These are phyloP conservation scores for Phymastichus coffea DNA, from an alignment of 1,140 invertebrate species.

Conservation along the genomic window DNA sequence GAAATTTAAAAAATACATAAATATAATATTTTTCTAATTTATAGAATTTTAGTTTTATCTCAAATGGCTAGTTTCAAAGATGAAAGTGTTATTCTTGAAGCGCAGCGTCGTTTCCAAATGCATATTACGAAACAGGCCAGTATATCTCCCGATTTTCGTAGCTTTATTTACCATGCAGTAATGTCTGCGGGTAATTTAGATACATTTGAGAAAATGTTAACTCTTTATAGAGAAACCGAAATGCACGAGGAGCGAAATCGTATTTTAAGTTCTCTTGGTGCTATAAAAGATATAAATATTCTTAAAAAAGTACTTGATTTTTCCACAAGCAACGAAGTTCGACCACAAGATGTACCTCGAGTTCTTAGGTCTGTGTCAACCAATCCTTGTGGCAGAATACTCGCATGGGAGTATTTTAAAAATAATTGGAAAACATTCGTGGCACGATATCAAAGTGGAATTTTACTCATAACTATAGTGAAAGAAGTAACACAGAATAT, in stretches of 20 bases:
- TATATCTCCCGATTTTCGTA: conserved; percentile 64
- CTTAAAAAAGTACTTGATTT: conserved; percentile 63
- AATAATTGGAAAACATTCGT: conserved; percentile 76
- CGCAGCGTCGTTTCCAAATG: conserved; percentile 55
- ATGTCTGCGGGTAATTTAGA: conserved; percentile 56
- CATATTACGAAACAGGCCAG: conserved; percentile 50
- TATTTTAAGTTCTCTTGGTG: conserved; percentile 59
- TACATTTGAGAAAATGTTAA: conserved; percentile 60
- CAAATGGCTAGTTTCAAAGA: conserved; percentile 53
- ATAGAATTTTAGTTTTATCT: conserved; percentile 55
- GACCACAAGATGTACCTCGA: conserved; percentile 42
- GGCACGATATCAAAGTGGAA: conserved; percentile 78
- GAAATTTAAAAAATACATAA: too few relatives aligned
- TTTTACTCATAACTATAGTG: conserved; percentile 76
- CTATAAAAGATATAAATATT: conserved; percentile 53
- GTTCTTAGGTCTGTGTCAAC: conserved; percentile 64
- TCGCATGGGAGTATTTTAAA: conserved; percentile 90
- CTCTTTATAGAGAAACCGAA: conserved; percentile 63
- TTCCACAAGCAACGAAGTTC: conserved; percentile 38
- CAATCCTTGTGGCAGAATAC: conserved; percentile 73
- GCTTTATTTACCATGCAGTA: conserved; percentile 62
- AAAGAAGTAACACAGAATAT: conserved; percentile 88
- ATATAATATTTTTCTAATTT: conserved; percentile 40
- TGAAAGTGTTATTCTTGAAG: conserved; percentile 57
- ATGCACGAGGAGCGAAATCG: conserved; percentile 67